Evolutionary conservation across 2,888 invertebrate species (phyloP), one percentile per base, ranked within the genome.

Genomic region (Cheilosia pagana): DNA sequence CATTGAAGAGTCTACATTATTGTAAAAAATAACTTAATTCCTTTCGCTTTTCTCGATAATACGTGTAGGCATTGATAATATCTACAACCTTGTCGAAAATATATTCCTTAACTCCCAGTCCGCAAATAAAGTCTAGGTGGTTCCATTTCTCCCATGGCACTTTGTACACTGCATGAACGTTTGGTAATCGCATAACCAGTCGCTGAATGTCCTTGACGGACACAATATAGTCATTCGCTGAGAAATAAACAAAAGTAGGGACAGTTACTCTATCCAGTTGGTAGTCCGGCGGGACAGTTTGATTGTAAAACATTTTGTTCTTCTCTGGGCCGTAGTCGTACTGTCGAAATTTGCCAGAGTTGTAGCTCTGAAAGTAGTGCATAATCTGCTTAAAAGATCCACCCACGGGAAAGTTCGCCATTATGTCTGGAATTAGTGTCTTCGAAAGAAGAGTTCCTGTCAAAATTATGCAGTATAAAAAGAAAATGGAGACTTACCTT

Each of bases 71-170:
- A 68, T 89, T 90, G 72, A 91, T 88, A 31, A 89, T 88, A 21
- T 88, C 87, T 0, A 91, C 90, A 25, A 91, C 89, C 76, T 90
- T 91, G 70, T 91, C 91, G 28, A 91, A 91, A 59, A 91, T 90
- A 28, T 90, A 90, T 76, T 91, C 88, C 14, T 89, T 88, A 3
- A 91, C 91, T 3, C 91, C 91, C 16, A 91, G 70, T 0, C 91
- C 91, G 78, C 91, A 91, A 41, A 91, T 91, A 65, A 91, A 91
- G 65, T 91, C 91, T 31, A 91, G 91, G 68, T 91, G 91, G 85
- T 91, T 91, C 91, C 91, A 91, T 12, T 89, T 89, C 79, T 90
- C 90, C 88, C 90, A 89, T n/a, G 91, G 91, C 62, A 91, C 88
- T 72, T 90, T 91, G 57, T 90, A 90, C 28, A 90, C 88, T 4